These are phyloP conservation scores for Tyrannus savana DNA, from an alignment of 2,113 vertebrate genomes.

Conservation along the genomic window DNA sequence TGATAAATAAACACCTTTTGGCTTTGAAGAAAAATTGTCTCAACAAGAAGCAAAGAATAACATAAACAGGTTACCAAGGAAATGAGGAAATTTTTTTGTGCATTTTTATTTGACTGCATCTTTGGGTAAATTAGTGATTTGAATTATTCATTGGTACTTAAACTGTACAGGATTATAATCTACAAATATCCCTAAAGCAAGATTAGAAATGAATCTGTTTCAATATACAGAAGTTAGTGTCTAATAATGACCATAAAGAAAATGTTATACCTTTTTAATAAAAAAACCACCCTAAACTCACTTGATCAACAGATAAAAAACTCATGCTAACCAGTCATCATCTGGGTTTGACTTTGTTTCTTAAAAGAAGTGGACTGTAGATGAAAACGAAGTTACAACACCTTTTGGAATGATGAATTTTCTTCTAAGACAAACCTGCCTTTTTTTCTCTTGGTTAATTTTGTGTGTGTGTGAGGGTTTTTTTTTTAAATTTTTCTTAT, in stretches of 20 bases:
- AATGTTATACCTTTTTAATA: neutral
- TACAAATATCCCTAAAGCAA: neutral
- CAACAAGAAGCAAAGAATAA: neutral
- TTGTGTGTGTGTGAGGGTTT: neutral
- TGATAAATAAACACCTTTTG: slow-evolving; percentile 7
- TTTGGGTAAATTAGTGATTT: slow-evolving; percentile 5
- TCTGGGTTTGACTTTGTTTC: neutral
- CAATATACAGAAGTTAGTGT: neutral
- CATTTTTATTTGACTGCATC: neutral
- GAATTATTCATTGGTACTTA: neutral
- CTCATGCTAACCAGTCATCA: neutral
- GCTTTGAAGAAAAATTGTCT: slow-evolving; percentile 6
- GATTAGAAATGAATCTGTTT: neutral
- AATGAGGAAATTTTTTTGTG: neutral
- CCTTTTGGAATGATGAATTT: neutral
- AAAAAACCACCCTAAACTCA: neutral
- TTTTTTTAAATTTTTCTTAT: neutral
- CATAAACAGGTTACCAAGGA: neutral
- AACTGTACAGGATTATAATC: neutral
- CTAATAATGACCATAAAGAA: neutral
- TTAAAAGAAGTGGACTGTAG: neutral
- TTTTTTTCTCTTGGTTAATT: neutral
- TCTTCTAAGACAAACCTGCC: neutral
- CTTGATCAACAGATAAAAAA: neutral
- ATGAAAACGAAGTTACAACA: neutral